Evolutionary conservation across 2,113 vertebrate genomes (phyloP).

Genomic region (Phrynosoma blainvillii): DNA sequence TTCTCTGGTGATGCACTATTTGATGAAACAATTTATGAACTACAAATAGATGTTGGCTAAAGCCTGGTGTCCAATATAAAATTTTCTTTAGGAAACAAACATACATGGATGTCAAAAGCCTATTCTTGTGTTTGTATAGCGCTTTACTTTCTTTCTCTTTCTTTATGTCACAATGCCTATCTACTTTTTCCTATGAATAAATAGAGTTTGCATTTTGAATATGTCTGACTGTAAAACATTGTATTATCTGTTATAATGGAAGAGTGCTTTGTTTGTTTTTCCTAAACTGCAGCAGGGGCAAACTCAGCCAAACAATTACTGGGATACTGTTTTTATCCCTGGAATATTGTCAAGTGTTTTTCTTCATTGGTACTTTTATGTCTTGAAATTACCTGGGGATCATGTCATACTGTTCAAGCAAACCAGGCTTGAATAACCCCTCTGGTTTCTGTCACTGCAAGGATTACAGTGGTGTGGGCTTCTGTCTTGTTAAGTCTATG

Average conservation of each 20-base stretch:
- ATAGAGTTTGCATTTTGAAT: neutral
- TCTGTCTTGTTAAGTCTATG: neutral
- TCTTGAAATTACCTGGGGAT: slow-evolving; percentile 9
- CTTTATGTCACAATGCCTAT: neutral
- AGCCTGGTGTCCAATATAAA: neutral
- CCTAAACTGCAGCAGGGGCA: slow-evolving; percentile 5
- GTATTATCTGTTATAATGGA: neutral
- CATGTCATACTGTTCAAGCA: neutral
- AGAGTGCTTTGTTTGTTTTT: slow-evolving; percentile 6
- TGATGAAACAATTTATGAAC: neutral
- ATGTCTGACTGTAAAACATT: neutral
- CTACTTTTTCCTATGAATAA: neutral
- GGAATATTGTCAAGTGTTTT: neutral
- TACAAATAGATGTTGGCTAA: neutral
- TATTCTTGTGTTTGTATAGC: neutral
- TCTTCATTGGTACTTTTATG: slow-evolving; percentile 20
- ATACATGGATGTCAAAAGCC: neutral
- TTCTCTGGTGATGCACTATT: neutral
- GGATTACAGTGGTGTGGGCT: neutral
- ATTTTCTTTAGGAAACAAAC: neutral
- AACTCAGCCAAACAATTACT: neutral
- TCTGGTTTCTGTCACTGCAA: neutral
- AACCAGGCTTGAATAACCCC: neutral
- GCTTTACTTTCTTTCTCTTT: neutral
- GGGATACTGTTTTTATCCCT: neutral